phyloP scores from a whole-genome alignment of 2,888 invertebrate species.

The Melanchra persicariae region DNA sequence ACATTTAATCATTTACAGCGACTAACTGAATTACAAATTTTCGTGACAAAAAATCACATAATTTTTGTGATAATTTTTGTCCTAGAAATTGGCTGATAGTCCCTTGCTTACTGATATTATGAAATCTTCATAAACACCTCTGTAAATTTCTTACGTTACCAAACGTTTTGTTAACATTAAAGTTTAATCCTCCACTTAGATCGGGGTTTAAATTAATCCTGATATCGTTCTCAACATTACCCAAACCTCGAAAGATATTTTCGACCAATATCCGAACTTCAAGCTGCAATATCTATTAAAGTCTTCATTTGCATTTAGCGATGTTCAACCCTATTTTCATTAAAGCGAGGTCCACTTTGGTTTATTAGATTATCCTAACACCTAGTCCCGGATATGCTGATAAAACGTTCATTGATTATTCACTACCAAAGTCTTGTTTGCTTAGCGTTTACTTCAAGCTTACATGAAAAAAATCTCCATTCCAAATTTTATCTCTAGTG shows the following conservation, averaged over 20 bases:
- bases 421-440: conserved; percentile 32
- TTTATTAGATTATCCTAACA: conserved; percentile 59
- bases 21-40: background rate
- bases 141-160: background rate
- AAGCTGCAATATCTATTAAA: conserved; percentile 44
- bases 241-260: conserved; percentile 39
- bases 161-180: conserved; percentile 7
- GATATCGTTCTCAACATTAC: conserved; percentile 16
- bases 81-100: background rate
- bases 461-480: conserved; percentile 4
- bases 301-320: conserved; percentile 34
- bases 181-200: conserved; percentile 21
- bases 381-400: conserved; percentile 39
- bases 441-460: conserved; percentile 33
- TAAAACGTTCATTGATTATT: conserved; percentile 64
- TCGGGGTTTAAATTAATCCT: conserved; percentile 15
- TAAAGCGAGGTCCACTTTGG: conserved; percentile 53
- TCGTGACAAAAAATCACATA: no score
- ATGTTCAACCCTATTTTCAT: conserved; percentile 53
- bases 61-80: background rate
- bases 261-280: conserved; percentile 35
- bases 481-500: conserved; percentile 14
- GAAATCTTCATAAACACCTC: background rate
- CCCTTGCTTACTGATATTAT: background rate
- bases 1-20: background rate